Conservation (phyloP, 2,888 invertebrate genomes). For the Meandrusa payeni region DNA sequence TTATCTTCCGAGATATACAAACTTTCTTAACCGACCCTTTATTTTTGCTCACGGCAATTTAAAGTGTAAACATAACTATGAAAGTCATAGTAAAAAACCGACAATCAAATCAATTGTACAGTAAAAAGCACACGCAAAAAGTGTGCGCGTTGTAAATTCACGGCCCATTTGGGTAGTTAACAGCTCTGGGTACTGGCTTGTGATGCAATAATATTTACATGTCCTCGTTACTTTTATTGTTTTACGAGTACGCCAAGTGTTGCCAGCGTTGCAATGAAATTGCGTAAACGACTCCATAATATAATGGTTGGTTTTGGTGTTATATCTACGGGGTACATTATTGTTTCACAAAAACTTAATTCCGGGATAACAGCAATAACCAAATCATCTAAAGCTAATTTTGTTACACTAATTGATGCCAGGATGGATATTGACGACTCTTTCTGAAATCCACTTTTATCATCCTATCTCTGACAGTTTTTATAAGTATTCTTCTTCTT, state of each 20-base stretch:
- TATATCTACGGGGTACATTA: not conserved
- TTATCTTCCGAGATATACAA: too few relatives aligned
- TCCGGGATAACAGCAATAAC: too few relatives aligned
- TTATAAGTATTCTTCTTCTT: too few relatives aligned
- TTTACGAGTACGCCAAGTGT: slow-evolving; percentile 19
- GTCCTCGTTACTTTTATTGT: slow-evolving; percentile 27
- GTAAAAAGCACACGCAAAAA: slow-evolving; percentile 5
- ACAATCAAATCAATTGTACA: slow-evolving; percentile 2
- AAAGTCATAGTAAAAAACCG: too few relatives aligned
- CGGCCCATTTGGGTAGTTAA: slow-evolving; percentile 47
- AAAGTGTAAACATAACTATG: too few relatives aligned
- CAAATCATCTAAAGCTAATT: too few relatives aligned
- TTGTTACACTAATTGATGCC: too few relatives aligned
- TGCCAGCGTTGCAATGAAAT: slow-evolving; percentile 12
- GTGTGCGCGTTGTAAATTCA: slow-evolving; percentile 25
- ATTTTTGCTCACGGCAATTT: too few relatives aligned
- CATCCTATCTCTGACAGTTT: too few relatives aligned
- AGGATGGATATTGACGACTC: too few relatives aligned
- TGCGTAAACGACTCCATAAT: slow-evolving; percentile 6
- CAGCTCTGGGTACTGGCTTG: slow-evolving; percentile 37
- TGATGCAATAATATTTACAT: slow-evolving; percentile 65
- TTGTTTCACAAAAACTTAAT: not conserved
- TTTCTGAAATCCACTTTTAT: too few relatives aligned
- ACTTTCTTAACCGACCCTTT: too few relatives aligned
- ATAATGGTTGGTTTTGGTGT: slow-evolving; percentile 2